A percentile compares a stretch with the other conserved stretches of the same genome.
Conservation (phyloP, 2,888 invertebrate genomes). For the Anthoptus insignis region DNA sequence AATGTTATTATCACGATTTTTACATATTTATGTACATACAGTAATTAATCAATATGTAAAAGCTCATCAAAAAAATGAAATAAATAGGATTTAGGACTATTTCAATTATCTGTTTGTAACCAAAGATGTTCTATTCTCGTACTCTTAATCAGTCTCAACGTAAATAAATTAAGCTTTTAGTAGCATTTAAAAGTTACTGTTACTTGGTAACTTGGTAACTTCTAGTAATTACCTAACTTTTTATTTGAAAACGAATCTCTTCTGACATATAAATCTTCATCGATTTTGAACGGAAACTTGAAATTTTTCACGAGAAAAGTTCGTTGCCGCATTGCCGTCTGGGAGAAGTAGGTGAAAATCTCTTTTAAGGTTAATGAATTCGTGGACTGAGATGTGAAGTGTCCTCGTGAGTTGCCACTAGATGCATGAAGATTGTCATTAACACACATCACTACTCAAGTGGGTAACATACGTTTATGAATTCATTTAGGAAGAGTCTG, state of each 20-base stretch:
- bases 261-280: slow-evolving; percentile 16
- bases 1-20: too few relatives aligned
- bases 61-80: too few relatives aligned
- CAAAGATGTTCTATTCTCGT: too few relatives aligned
- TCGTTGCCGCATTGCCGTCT: slow-evolving; percentile 26
- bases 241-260: neutral
- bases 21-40: too few relatives aligned
- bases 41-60: too few relatives aligned
- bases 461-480: neutral
- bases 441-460: slow-evolving; percentile 22
- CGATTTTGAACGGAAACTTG: neutral
- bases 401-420: slow-evolving; percentile 25
- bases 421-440: slow-evolving; percentile 31
- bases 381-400: slow-evolving; percentile 23
- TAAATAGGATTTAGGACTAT: too few relatives aligned
- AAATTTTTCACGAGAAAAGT: slow-evolving; percentile 17
- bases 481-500: slow-evolving; percentile 4
- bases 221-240: neutral
- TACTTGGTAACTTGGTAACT: neutral
- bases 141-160: neutral
- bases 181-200: neutral
- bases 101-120: too few relatives aligned
- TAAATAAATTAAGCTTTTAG: neutral
- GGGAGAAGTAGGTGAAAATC: slow-evolving; percentile 35
- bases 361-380: slow-evolving; percentile 39